Evolutionary conservation across 2,113 vertebrate genomes (phyloP).

Genomic region (Diadophis punctatus): DNA sequence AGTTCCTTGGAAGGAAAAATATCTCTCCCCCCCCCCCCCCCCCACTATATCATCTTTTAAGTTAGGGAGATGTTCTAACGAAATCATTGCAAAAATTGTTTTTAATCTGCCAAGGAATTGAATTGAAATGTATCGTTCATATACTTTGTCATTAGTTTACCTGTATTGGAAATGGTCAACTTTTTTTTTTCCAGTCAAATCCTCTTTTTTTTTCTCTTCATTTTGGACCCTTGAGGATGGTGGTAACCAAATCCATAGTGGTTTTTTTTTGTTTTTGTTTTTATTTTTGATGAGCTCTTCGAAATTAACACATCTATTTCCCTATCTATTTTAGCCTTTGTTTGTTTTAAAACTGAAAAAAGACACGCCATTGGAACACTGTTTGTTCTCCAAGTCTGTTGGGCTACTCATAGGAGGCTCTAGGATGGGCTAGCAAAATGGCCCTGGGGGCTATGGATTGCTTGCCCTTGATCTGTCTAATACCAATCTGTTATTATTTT

Average conservation of each 20-base stretch:
- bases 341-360: background rate
- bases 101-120: background rate
- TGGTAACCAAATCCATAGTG: background rate
- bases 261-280: background rate
- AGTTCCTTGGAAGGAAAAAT: background rate
- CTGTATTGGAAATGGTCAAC: background rate
- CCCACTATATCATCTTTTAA: background rate
- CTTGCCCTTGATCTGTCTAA: background rate
- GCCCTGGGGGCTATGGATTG: background rate
- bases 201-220: background rate
- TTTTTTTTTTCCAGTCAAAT: background rate
- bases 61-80: background rate
- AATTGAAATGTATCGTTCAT: background rate
- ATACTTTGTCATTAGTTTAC: background rate
- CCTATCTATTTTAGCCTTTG: background rate
- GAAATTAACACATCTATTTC: background rate
- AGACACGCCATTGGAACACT: background rate
- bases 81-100: background rate
- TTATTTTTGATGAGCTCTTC: background rate
- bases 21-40: rapidly evolving
- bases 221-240: background rate
- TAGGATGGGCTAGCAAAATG: background rate
- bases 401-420: background rate
- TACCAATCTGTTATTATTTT: background rate
- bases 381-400: background rate